A percentile compares a stretch with the other conserved stretches of the same genome.
phyloP scores from a whole-genome alignment of 1,140 invertebrate genomes.

The Parapsyche elsis region DNA sequence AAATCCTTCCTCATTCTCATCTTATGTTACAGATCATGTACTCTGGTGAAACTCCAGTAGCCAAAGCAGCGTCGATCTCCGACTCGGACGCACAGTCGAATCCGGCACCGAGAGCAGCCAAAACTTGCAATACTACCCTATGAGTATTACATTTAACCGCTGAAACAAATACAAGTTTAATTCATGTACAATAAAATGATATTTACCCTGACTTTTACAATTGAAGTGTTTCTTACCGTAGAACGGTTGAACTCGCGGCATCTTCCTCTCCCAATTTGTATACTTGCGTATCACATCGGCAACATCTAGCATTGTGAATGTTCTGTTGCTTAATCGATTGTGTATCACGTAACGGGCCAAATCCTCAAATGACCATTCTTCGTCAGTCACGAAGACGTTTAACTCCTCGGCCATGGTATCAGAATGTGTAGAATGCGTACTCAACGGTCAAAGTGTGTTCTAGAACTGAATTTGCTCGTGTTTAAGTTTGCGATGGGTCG shows the following conservation, averaged over 20 bases:
- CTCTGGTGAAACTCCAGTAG: slow-evolving; percentile 78
- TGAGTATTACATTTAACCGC: slow-evolving; percentile 98
- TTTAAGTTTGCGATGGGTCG: too few relatives aligned
- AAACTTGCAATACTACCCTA: slow-evolving; percentile 80
- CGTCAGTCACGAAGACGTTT: slow-evolving; percentile 65
- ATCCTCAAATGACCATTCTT: slow-evolving; percentile 62
- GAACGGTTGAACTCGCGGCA: slow-evolving; percentile 92
- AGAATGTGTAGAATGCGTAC: not conserved
- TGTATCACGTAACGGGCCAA: slow-evolving; percentile 67
- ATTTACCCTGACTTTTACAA: not conserved
- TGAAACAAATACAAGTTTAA: slow-evolving; percentile 65
- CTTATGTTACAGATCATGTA: slow-evolving; percentile 55
- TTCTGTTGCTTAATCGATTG: slow-evolving; percentile 74
- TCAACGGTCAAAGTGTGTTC: not conserved
- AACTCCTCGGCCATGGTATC: not conserved
- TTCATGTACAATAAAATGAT: not conserved
- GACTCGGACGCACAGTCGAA: slow-evolving; percentile 97
- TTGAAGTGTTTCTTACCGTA: slow-evolving; percentile 80
- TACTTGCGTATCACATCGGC: slow-evolving; percentile 88
- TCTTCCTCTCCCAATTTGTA: slow-evolving; percentile 81
- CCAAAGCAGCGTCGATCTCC: slow-evolving; percentile 88
- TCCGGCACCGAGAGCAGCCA: slow-evolving; percentile 86
- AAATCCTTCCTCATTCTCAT: too few relatives aligned
- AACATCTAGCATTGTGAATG: slow-evolving; percentile 93
- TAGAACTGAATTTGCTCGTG: too few relatives aligned